Percentiles rank a stretch among this genome's conserved stretches.
These are phyloP conservation scores for Sternarchorhynchus goeldii DNA, from an alignment of 2,797 vertebrate genomes.

Conservation along the genomic window DNA sequence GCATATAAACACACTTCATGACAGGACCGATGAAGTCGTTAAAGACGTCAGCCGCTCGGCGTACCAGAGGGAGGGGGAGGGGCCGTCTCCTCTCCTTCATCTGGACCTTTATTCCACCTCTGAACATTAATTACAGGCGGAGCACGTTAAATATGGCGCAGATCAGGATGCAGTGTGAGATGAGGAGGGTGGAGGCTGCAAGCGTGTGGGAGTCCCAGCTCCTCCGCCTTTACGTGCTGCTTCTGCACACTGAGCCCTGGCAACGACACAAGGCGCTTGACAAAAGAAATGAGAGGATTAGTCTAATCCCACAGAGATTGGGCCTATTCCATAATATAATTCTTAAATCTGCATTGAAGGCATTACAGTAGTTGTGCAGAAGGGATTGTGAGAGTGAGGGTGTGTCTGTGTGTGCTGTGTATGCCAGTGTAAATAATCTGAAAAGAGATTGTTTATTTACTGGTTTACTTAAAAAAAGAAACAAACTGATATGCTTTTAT, in stretches of 20 bases:
- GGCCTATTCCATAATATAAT: conserved; percentile 53
- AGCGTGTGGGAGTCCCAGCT: conserved; percentile 21
- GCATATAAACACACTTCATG: conserved; percentile 45
- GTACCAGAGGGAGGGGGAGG: conserved; percentile 9
- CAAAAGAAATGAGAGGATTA: conserved; percentile 59
- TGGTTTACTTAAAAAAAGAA: conserved; percentile 4
- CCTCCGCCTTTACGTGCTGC: conserved; percentile 28
- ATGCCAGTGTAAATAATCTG: conserved; percentile 3
- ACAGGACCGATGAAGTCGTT: conserved; percentile 49
- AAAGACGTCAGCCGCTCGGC: conserved; percentile 34
- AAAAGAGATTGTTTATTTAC: neutral
- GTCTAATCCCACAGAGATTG: conserved; percentile 53
- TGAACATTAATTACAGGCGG: conserved; percentile 56
- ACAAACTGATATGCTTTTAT: conserved; percentile 10
- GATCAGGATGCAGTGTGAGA: conserved; percentile 38
- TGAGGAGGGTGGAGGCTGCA: conserved; percentile 16
- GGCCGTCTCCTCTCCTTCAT: conserved; percentile 7
- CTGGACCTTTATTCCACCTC: conserved; percentile 41
- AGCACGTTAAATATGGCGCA: conserved; percentile 48
- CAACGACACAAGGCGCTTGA: conserved; percentile 46
- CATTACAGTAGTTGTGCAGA: conserved; percentile 31
- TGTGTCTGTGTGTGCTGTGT: neutral
- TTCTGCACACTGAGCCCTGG: conserved; percentile 29
- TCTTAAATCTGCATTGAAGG: conserved; percentile 44
- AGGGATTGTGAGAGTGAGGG: conserved; percentile 3